phyloP scores from a whole-genome alignment of 2,113 vertebrate species.

The Python bivittatus region DNA sequence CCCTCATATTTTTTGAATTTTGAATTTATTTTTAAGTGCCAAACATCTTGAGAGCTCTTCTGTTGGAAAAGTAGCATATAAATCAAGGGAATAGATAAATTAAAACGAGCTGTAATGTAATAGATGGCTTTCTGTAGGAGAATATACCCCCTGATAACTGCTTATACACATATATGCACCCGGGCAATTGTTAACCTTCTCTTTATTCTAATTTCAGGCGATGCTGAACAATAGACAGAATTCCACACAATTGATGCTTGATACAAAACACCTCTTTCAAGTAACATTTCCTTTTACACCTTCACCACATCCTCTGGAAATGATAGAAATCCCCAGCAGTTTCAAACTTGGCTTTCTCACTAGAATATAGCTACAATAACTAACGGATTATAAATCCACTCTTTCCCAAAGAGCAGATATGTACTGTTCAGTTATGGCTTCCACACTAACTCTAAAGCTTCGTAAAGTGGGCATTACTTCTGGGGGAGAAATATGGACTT shows the following conservation, averaged over 20 bases:
- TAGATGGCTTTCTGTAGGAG: neutral
- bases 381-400: neutral
- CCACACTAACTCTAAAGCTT: slow-evolving; percentile 13
- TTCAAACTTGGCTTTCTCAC: slow-evolving; percentile 89
- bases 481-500: slow-evolving; percentile 24
- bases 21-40: neutral
- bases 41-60: neutral
- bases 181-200: neutral
- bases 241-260: slow-evolving; percentile 85
- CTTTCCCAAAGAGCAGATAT: slow-evolving; percentile 27
- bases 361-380: slow-evolving; percentile 75
- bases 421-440: neutral
- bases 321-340: slow-evolving; percentile 89
- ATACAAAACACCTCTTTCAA: slow-evolving; percentile 90
- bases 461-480: slow-evolving; percentile 6
- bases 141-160: neutral
- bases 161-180: neutral
- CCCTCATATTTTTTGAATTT: neutral
- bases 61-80: neutral
- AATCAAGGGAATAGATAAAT: neutral
- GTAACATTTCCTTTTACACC: slow-evolving; percentile 91
- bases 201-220: slow-evolving; percentile 76
- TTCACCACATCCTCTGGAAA: slow-evolving; percentile 88
- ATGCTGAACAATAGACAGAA: slow-evolving; percentile 84
- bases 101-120: neutral